These are phyloP conservation scores for Busseola fusca DNA, from an alignment of 2,888 invertebrate species.

Conservation along the genomic window DNA sequence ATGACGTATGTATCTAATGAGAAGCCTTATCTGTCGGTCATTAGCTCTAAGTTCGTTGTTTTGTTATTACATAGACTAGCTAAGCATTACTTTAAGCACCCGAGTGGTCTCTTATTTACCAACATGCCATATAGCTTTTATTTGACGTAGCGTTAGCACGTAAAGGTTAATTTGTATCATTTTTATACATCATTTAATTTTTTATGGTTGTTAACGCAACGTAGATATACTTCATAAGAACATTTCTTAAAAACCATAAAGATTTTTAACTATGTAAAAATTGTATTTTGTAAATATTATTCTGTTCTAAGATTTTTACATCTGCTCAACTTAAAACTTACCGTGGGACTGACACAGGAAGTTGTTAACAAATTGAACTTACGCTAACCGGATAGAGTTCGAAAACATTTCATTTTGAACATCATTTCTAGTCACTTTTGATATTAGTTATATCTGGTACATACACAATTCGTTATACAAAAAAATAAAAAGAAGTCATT, in stretches of 20 bases:
- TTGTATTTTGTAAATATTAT: constrained; percentile 86
- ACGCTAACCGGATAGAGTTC: constrained; percentile 35
- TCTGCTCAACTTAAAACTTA: constrained; percentile 88
- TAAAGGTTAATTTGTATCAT: constrained; percentile 68
- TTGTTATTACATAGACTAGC: constrained; percentile 78
- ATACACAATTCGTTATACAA: constrained; percentile 59
- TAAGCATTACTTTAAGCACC: constrained; percentile 72
- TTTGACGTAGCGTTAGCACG: constrained; percentile 66
- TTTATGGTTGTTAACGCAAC: constrained; percentile 75
- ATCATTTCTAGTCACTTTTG: constrained; percentile 74
- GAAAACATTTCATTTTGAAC: constrained; percentile 44
- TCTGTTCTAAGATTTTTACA: constrained; percentile 86
- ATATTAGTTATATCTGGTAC: constrained; percentile 62
- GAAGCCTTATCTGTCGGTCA: constrained; percentile 82
- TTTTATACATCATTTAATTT: constrained; percentile 74
- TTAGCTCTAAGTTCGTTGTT: constrained; percentile 82
- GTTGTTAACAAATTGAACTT: constrained; percentile 30
- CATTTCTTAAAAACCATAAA: constrained; percentile 76
- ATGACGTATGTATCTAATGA: constrained; percentile 77
- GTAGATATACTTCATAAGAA: constrained; percentile 84
- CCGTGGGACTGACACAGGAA: constrained; percentile 78
- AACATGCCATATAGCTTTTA: constrained; percentile 74
- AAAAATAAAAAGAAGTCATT: constrained; percentile 26
- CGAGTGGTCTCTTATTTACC: constrained; percentile 72
- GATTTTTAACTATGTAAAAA: constrained; percentile 80